Base-by-base conservation (phyloP, 2,888 invertebrate species). In the Euplagia quadripunctaria region DNA sequence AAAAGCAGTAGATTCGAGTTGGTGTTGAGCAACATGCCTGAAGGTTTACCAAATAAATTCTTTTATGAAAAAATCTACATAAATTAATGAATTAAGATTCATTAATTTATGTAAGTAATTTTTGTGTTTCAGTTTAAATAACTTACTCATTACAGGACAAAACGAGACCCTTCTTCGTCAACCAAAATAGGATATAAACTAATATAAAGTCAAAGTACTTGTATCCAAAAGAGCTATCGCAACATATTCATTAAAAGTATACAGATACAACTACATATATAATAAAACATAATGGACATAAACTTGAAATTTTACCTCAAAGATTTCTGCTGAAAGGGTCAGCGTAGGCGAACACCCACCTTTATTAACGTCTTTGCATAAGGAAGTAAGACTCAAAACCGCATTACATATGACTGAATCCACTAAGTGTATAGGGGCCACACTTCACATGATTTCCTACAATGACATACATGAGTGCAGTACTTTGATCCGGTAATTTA, bases 381-480 rank as follows among this genome's bases (percentile, higher is more conserved):
- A 55, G 68, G 68, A 68, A 68, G 68, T 55, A 8, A 55, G 14
- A 1, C 20, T 42, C 55, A 55, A 68, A 68, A n/a, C 14, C 20
- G 65, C 43, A 31, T 65, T 65, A 64, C 20, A 2, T 46, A 12
- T 17, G 46, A 65, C 20, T 68, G n/a, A 68, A 55, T 43, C 42
- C n/a, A n/a, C n/a, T 55, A 20, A 68, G 11, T 20, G 20, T 12
- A 49, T 51, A 14, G 6, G 12, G 12, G 14, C 58, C 14, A 61
- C 6, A 14, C 9, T 31, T 31, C n/a, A n/a, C n/a, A 20, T 31
- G n/a, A 55, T 52, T 16, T 55, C n/a, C n/a, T 55, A 20, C n/a
- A 11, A n/a, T 55, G n/a, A n/a, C 4, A 55, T 55, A n/a, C 55
- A 55, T 55, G 7, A 20, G n/a, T 55, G 11, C 11, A 55, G n/a